Evolutionary conservation across 2,797 vertebrate species (phyloP), one percentile per base, ranked within the genome.

Genomic region (Cyclura pinguis): DNA sequence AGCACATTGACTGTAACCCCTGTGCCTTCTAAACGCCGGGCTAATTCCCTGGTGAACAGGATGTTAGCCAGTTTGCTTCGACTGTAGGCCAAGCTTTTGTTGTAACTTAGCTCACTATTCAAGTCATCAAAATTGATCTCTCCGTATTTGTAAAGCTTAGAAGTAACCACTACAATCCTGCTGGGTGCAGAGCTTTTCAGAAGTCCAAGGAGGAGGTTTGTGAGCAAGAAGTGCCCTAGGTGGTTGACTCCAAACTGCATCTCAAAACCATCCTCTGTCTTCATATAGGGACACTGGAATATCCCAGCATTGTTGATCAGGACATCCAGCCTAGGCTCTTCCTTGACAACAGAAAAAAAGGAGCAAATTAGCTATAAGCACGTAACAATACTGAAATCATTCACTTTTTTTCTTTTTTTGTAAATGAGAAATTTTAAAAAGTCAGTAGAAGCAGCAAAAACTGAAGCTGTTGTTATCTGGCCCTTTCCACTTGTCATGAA

Each of bases 221-320:
- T 99, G 94, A 99, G 98, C 77, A 99, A 97, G 96, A 99, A 99
- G 96, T 99, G 99, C n/a, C 98, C 98, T 84, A 99, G 96, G 91
- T 99, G 99, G 93, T 99, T 99, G 90, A 99, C 98, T 0, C 98
- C 98, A 0, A 99, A 97, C 86, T 99, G 98, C 98, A 98, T 98
- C 96, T 99, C 98, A 94, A 99, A 99, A 2, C 98, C 98, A 14
- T 99, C 99, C 95, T 98, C 98, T 0, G 98, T 99, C 97, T 98
- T 98, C 86, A 95, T 96, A 93, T 99, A 99, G 0, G 99, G 99
- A 94, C 99, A 99, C 95, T 99, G 99, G 97, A 98, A 99, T 94
- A 99, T 57, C 1, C 98, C 98, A 0, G 98, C 98, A 0, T 98
- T 99, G 96, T 98, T 99, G 96, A 99, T 98, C 89, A 99, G 96